Base-by-base conservation (phyloP, 2,888 invertebrate genomes). In the Augochlorella aurata region DNA sequence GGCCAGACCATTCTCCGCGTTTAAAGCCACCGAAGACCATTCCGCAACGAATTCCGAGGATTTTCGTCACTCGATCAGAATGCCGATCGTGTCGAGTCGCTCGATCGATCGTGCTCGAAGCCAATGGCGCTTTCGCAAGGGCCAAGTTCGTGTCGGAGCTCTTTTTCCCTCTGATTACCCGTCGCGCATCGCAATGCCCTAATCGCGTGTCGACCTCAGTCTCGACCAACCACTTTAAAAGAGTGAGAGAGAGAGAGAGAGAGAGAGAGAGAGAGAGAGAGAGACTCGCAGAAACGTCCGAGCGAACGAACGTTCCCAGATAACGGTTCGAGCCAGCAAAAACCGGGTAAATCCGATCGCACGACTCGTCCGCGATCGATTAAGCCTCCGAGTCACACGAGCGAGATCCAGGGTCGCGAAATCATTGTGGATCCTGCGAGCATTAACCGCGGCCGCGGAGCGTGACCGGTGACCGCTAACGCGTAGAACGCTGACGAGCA, bases 41-140 rank as follows among this genome's bases (percentile, higher is more conserved):
- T 58, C 61, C 29, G 29, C 18, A 50, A 67, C 14, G 24, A 50
- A 67, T 58, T 49, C 16, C 44, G 54, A n/a, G 21, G n/a, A 70
- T 65, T 65, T 65, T 50, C 7, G 21, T 18, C 24, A 29, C 45
- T 2, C 54, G 7, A 66, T 70, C 45, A n/a, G n/a, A 52, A 52
- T 52, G 52, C 52, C 21, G 52, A 52, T 52, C 52, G 52, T n/a
- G 52, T 10, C 52, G 21, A 12, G 21, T 52, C 52, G 52, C 9
- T 52, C 52, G 21, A 52, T 38, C 29, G 29, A 29, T 38, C 38
- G 38, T 52, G 9, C 52, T n/a, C 18, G n/a, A 8, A n/a, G 10
- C n/a, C n/a, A n/a, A n/a, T n/a, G 9, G 10, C 10, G n/a, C n/a
- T 81, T 54, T 81, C 81, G 79, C 69, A 74, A 79, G 9, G 50